phyloP scores from a whole-genome alignment of 2,797 vertebrate genomes.

The Euphonia xanthogaster region DNA sequence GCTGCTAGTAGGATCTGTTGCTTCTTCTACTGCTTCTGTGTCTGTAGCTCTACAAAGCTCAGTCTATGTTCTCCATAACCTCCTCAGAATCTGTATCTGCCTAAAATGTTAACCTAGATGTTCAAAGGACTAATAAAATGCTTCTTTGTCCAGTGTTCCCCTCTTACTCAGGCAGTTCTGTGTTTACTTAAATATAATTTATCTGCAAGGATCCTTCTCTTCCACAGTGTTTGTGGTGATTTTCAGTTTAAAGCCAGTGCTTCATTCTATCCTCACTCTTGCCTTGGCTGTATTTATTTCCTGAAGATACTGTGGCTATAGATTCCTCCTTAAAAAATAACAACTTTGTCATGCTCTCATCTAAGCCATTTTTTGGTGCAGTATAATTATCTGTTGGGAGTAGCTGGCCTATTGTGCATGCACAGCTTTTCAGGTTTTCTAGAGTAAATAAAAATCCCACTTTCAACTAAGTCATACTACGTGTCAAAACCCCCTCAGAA shows the following conservation, averaged over 20 bases:
- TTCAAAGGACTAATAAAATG: not conserved
- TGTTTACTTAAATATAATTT: not conserved
- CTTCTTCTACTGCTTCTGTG: not conserved
- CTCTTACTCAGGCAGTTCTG: not conserved
- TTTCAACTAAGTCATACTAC: rapidly evolving
- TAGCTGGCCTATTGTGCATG: not conserved
- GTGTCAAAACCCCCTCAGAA: not conserved
- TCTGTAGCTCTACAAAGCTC: not conserved
- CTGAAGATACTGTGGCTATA: not conserved
- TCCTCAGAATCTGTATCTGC: not conserved
- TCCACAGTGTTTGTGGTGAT: not conserved
- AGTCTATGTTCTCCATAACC: not conserved
- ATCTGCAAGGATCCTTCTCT: not conserved
- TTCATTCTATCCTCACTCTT: not conserved
- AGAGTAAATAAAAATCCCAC: not conserved
- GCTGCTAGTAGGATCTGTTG: rapidly evolving
- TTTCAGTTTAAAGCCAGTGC: not conserved
- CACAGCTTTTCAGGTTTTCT: not conserved
- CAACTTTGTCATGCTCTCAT: not conserved
- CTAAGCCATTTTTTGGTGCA: not conserved
- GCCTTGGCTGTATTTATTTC: not conserved
- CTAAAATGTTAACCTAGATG: not conserved
- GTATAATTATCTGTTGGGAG: not conserved
- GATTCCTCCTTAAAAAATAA: not conserved
- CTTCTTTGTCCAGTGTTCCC: not conserved